A percentile compares a stretch with the other conserved stretches of the same genome.
Evolutionary conservation across 2,888 invertebrate genomes (phyloP).

Genomic region (Deilephila elpenor): DNA sequence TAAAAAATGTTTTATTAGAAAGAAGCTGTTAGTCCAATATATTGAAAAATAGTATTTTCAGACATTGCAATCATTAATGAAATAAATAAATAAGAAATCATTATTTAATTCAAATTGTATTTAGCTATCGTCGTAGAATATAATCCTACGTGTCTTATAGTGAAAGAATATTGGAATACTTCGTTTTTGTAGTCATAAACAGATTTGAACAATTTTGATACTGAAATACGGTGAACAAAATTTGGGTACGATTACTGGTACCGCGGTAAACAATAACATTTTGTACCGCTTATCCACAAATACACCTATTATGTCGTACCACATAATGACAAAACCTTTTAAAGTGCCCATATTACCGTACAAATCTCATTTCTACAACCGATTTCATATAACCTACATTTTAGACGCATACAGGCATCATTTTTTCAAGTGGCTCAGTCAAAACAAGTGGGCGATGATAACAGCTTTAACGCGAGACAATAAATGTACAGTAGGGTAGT

Average conservation of each 20-base stretch:
- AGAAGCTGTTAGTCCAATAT: too few relatives aligned
- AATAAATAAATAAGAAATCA: too few relatives aligned
- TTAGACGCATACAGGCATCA: conserved; percentile 38
- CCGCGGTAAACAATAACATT: conserved; percentile 1
- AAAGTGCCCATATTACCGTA: conserved; percentile 35
- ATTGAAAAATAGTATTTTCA: too few relatives aligned
- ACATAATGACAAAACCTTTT: conserved; percentile 33
- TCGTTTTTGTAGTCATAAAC: too few relatives aligned
- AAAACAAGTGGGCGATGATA: conserved; percentile 44
- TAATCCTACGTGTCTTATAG: too few relatives aligned
- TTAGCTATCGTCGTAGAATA: too few relatives aligned
- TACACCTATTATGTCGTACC: conserved; percentile 28
- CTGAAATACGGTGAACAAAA: not conserved
- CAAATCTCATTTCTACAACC: conserved; percentile 45
- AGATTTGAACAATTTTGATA: not conserved
- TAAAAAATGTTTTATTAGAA: too few relatives aligned
- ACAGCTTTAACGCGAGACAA: not conserved
- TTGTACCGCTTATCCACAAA: not conserved
- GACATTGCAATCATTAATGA: too few relatives aligned
- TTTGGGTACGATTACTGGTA: not conserved
- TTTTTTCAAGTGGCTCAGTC: conserved; percentile 43
- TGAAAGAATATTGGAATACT: too few relatives aligned
- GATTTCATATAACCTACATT: conserved; percentile 38
- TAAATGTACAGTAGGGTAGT: conserved; percentile 7
- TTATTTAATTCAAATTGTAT: too few relatives aligned